phyloP scores from a whole-genome alignment of 2,797 vertebrate genomes.

The Australoheros facetus region DNA sequence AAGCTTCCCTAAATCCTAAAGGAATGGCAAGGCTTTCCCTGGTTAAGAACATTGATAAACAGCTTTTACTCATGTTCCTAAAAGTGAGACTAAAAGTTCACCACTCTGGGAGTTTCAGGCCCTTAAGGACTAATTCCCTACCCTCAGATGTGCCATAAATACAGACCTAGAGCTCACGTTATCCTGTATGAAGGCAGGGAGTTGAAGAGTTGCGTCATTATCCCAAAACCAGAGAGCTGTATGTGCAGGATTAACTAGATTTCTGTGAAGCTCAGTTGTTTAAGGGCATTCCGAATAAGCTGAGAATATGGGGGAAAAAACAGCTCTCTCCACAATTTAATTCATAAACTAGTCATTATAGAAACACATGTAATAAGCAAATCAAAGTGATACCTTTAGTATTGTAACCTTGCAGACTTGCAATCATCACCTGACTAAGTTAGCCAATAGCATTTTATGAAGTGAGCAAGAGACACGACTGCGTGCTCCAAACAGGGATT shows the following conservation, averaged over 20 bases:
- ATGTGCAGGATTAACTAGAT: conserved; percentile 45
- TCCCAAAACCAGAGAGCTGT: conserved; percentile 28
- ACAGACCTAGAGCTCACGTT: conserved; percentile 12
- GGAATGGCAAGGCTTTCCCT: conserved; percentile 22
- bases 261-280: conserved; percentile 25
- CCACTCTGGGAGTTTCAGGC: conserved; percentile 24
- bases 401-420: conserved; percentile 3
- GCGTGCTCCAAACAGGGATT: conserved; percentile 77
- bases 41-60: conserved; percentile 44
- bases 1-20: conserved; percentile 31
- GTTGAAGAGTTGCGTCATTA: conserved; percentile 40
- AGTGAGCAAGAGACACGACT: conserved; percentile 63
- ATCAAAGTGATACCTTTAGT: conserved; percentile 33
- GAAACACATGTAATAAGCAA: conserved; percentile 16
- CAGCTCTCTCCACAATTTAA: conserved; percentile 16
- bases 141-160: conserved; percentile 17
- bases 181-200: conserved; percentile 29
- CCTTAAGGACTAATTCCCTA: conserved; percentile 31
- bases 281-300: conserved; percentile 16
- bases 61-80: conserved; percentile 34
- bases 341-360: conserved; percentile 22
- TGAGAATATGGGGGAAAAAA: conserved; percentile 4
- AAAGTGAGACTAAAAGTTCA: conserved; percentile 44
- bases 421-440: conserved; percentile 55
- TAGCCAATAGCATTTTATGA: conserved; percentile 57